These are phyloP conservation scores for Dione vanillae DNA, from an alignment of 2,888 invertebrate genomes.

Conservation along the genomic window DNA sequence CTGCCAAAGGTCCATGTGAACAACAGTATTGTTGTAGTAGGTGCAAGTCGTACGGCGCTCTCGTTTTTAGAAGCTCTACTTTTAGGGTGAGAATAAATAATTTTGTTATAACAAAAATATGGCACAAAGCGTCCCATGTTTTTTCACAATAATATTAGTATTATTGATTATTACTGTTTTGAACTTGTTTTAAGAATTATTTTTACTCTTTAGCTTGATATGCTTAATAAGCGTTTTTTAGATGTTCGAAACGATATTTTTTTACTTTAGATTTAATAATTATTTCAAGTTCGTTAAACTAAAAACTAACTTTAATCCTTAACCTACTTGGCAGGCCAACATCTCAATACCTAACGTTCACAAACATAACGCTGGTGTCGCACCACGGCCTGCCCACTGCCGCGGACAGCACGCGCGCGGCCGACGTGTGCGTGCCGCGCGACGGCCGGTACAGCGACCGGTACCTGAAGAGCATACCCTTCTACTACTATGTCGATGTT, in stretches of 20 bases:
- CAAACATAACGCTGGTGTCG: conserved; percentile 88
- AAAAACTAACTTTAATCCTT: too few relatives aligned
- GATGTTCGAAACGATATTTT: too few relatives aligned
- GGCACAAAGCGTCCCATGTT: too few relatives aligned
- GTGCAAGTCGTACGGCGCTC: conserved; percentile 86
- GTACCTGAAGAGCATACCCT: conserved; percentile 83
- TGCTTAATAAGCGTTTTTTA: too few relatives aligned
- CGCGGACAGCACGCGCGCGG: conserved; percentile 68
- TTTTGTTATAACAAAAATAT: too few relatives aligned
- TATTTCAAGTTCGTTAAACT: too few relatives aligned
- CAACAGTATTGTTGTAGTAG: conserved; percentile 86
- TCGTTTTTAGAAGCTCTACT: conserved; percentile 86
- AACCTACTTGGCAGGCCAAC: conserved; percentile 60
- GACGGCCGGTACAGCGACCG: conserved; percentile 81
- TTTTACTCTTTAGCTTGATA: too few relatives aligned
- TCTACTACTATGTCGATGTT: conserved; percentile 87
- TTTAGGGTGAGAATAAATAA: conserved; percentile 68
- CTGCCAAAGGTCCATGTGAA: conserved; percentile 82
- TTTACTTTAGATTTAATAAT: too few relatives aligned
- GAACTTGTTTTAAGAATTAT: too few relatives aligned
- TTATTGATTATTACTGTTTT: too few relatives aligned
- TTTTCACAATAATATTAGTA: too few relatives aligned
- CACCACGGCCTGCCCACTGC: conserved; percentile 85
- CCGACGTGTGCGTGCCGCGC: conserved; percentile 79
- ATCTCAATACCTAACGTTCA: conserved; percentile 83